Conservation (phyloP, 2,888 invertebrate genomes). For the Euproctis similis region DNA sequence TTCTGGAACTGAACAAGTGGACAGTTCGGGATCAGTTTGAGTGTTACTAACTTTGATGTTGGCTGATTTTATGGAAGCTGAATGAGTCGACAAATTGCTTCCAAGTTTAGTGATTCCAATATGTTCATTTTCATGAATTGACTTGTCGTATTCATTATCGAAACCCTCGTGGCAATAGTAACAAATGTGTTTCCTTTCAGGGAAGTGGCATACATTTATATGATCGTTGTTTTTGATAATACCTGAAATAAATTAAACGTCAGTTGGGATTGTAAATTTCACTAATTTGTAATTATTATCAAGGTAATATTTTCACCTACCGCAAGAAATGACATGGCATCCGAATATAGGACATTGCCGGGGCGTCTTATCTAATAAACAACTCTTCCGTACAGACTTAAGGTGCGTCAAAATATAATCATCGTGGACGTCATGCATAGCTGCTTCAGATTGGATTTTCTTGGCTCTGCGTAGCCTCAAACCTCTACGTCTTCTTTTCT, state of each 20-base stretch:
- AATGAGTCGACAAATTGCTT: constrained; percentile 13
- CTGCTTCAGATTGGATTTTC: constrained; percentile 47
- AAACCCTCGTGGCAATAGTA: constrained; percentile 67
- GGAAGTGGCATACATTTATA: constrained; percentile 55
- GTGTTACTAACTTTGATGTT: constrained; percentile 38
- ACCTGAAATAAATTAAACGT: too few relatives aligned
- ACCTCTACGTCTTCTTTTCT: constrained; percentile 33
- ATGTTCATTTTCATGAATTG: constrained; percentile 55
- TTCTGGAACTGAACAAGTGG: constrained; percentile 34
- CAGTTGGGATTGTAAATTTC: too few relatives aligned
- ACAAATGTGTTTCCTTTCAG: constrained; percentile 44
- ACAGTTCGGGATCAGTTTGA: constrained; percentile 45
- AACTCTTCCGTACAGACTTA: constrained; percentile 50
- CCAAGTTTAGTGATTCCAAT: constrained; percentile 46
- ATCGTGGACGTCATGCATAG: constrained; percentile 32
- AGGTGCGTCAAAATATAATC: constrained; percentile 49
- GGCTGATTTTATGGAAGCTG: constrained; percentile 15
- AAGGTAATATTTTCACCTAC: constrained; percentile 22
- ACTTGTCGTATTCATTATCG: constrained; percentile 40
- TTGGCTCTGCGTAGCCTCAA: constrained; percentile 46
- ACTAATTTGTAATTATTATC: background rate
- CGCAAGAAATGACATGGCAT: constrained; percentile 52
- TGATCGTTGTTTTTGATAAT: constrained; percentile 69
- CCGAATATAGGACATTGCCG: constrained; percentile 56
- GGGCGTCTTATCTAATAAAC: constrained; percentile 50